Percentiles rank a stretch among this genome's conserved stretches.
These are phyloP conservation scores for Olivierus martensii DNA, from an alignment of 1,140 invertebrate species.

Conservation along the genomic window DNA sequence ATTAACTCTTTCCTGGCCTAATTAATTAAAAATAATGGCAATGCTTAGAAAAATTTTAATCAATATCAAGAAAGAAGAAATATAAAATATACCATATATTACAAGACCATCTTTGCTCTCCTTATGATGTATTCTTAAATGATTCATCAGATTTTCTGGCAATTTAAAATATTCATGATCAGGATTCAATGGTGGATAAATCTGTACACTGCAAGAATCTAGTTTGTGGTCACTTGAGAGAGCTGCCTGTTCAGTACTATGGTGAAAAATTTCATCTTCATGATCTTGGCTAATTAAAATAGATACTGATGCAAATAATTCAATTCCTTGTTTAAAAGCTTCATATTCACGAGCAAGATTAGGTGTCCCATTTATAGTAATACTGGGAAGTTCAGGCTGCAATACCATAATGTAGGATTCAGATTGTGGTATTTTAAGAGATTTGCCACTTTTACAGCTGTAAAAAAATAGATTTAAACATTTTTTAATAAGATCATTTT, in stretches of 20 bases:
- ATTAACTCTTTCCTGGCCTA: too few relatives aligned
- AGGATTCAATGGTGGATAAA: conserved; percentile 85
- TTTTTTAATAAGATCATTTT: too few relatives aligned
- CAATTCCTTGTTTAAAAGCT: conserved; percentile 64
- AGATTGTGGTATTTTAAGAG: conserved; percentile 52
- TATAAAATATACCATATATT: conserved; percentile 41
- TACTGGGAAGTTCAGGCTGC: conserved; percentile 65
- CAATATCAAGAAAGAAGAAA: neutral
- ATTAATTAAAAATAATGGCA: too few relatives aligned
- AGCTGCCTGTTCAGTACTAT: conserved; percentile 11
- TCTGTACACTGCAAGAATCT: conserved; percentile 78
- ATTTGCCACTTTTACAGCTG: conserved; percentile 52
- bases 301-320: conserved; percentile 65
- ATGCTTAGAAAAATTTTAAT: too few relatives aligned
- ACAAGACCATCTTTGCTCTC: conserved; percentile 68
- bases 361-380: conserved; percentile 63
- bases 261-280: conserved; percentile 20
- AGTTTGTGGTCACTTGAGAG: conserved; percentile 34
- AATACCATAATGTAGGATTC: conserved; percentile 77
- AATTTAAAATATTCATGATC: conserved; percentile 77
- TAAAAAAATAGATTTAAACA: too few relatives aligned
- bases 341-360: conserved; percentile 72
- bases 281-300: conserved; percentile 36
- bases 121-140: conserved; percentile 56
- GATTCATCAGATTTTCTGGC: conserved; percentile 53